Base-by-base conservation (phyloP, 2,113 vertebrate genomes). In the Sturnus vulgaris region DNA sequence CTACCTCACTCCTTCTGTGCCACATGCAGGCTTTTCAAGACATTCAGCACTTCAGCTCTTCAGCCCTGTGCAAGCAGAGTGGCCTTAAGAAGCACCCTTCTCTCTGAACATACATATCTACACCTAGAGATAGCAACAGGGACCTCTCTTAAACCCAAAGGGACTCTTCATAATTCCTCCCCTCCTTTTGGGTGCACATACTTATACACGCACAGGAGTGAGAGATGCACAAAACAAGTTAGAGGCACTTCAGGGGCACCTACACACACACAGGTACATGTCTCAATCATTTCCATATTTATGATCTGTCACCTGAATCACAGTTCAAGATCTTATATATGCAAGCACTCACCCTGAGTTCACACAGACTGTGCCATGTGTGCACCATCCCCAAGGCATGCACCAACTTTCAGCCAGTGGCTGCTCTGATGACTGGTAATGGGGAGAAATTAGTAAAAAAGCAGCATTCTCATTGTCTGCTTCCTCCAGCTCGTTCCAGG, bases 231-330 rank as follows among this genome's bases (percentile, higher is more conserved):
- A 8, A 35, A 56, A 61, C 40, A 56, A 66, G 3, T 19, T 27
- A 15, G 22, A 33, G 35, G 20, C 16, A 20, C 35, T 68, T 56
- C 35, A 50, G 70, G 14, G 82, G 5, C 46, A 64, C 8, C 11
- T 37, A 5, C 30, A 5, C 18, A 12, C 25, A 28, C 30, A 25
- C 10, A 59, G 25, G 19, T 30, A 35, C 0, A 0, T 64, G 37
- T 28, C 16, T 40, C 21, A 22, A 11, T 37, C 15, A 14, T 13
- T 33, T 31, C 16, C 12, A 3, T 49, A 6, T 21, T 25, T 25
- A 10, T 44, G 33, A 31, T 35, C 21, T 12, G 9, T 23, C 80
- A 44, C 49, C 65, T 52, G 59, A 40, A 23, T 17, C 46, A 60
- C 12, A 5, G 23, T 21, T 61, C 7, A 30, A 18, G 21, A 31